These are phyloP conservation scores for Terrapene triunguis DNA, from an alignment of 2,113 vertebrate genomes.

Conservation along the genomic window DNA sequence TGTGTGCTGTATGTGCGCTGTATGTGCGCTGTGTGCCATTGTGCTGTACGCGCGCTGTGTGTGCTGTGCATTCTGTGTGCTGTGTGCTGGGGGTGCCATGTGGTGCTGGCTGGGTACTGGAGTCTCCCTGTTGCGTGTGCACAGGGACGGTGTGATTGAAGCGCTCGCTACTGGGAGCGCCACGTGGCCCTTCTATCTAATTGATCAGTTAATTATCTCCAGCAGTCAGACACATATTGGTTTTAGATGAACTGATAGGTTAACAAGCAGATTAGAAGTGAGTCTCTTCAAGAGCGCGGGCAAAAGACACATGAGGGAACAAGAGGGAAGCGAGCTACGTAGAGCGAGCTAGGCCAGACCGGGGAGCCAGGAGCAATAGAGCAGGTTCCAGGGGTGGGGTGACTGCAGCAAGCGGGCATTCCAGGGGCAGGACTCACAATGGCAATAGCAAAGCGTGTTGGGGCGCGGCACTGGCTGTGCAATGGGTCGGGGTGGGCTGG, in stretches of 20 bases:
- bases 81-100: not conserved
- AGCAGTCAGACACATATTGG: slow-evolving; percentile 49
- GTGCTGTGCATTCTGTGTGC: accelerated
- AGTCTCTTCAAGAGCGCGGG: slow-evolving; percentile 2
- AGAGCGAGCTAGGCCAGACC: not conserved
- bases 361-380: too few relatives aligned
- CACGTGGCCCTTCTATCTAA: slow-evolving; percentile 34
- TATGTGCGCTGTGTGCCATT: too few relatives aligned
- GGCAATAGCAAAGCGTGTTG: not conserved
- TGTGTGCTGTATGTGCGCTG: too few relatives aligned
- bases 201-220: slow-evolving; percentile 70
- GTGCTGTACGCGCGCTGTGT: not conserved
- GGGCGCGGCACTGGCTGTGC: too few relatives aligned
- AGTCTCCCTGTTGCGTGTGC: not conserved
- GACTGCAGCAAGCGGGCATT: not conserved
- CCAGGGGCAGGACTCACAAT: not conserved
- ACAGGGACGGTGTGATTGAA: not conserved
- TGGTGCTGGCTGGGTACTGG: accelerated
- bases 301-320: not conserved
- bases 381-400: too few relatives aligned
- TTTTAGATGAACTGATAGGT: slow-evolving; percentile 61
- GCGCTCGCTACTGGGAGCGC: accelerated
- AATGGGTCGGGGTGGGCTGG: too few relatives aligned
- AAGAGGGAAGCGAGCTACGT: not conserved
- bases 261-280: slow-evolving; percentile 3